These are phyloP conservation scores for Manis crassicaudata DNA, from an alignment of 2,797 vertebrate genomes.

Conservation along the genomic window DNA sequence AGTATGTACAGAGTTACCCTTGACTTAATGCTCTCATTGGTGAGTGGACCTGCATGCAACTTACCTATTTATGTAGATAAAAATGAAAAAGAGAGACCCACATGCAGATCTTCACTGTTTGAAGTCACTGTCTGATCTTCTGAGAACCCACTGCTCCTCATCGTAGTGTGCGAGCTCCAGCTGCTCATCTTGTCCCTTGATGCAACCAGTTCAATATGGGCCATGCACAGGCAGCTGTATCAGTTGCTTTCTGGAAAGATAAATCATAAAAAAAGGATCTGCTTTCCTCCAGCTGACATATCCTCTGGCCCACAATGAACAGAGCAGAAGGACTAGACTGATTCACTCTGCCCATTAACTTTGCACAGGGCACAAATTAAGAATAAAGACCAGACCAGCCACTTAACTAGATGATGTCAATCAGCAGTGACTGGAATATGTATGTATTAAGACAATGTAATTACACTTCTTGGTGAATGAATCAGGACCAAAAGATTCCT, in stretches of 20 bases:
- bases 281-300: neutral
- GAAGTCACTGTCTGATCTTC: neutral
- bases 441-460: neutral
- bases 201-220: neutral
- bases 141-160: neutral
- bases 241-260: neutral
- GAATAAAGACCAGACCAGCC: neutral
- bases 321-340: neutral
- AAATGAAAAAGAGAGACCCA: neutral
- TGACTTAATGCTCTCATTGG: neutral
- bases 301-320: neutral
- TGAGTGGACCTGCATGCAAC: too few species aligned
- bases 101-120: neutral
- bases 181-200: neutral
- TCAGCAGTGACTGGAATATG: neutral
- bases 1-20: neutral
- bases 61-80: neutral
- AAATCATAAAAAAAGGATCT: neutral
- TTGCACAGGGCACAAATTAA: neutral
- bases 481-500: neutral
- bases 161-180: neutral
- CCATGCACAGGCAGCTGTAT: neutral
- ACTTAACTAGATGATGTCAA: neutral
- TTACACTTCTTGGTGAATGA: neutral
- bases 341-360: neutral